Percentiles rank a stretch among this genome's conserved stretches.
Evolutionary conservation across 1,140 invertebrate species (phyloP).

Genomic region (Saxidomus purpurata): DNA sequence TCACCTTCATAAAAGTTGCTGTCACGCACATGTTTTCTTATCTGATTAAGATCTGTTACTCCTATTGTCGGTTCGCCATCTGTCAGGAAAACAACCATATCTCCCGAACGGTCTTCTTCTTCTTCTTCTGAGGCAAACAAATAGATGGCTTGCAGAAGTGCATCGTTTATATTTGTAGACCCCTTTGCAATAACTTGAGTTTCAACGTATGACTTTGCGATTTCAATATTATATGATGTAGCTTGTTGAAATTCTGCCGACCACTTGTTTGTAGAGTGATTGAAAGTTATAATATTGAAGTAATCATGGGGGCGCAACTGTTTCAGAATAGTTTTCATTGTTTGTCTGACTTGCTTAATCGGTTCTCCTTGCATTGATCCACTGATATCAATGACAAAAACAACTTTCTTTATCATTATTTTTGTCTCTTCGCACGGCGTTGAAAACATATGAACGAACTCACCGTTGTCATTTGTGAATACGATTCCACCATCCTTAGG

Average conservation of each 20-base stretch:
- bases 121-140: not conserved
- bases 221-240: not conserved
- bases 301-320: not conserved
- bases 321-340: conserved; percentile 6
- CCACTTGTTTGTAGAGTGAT: not conserved
- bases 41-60: not conserved
- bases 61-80: conserved; percentile 22
- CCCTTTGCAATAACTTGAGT: not conserved
- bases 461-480: not conserved
- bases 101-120: not conserved
- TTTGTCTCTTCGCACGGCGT: conserved; percentile 5
- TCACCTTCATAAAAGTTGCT: not conserved
- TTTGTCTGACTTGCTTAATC: not conserved
- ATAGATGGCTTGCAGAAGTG: not conserved
- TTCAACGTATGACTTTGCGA: not conserved
- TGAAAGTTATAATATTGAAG: conserved; percentile 42
- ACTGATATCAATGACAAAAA: conserved; percentile 51
- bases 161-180: conserved; percentile 35
- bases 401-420: conserved; percentile 29
- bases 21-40: not conserved
- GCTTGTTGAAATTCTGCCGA: not conserved
- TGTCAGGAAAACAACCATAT: conserved; percentile 37
- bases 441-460: conserved; percentile 38
- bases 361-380: conserved; percentile 19
- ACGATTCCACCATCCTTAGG: conserved; percentile 1